These are phyloP conservation scores for Suncus etruscus DNA, from an alignment of 2,113 vertebrate genomes.

Conservation along the genomic window DNA sequence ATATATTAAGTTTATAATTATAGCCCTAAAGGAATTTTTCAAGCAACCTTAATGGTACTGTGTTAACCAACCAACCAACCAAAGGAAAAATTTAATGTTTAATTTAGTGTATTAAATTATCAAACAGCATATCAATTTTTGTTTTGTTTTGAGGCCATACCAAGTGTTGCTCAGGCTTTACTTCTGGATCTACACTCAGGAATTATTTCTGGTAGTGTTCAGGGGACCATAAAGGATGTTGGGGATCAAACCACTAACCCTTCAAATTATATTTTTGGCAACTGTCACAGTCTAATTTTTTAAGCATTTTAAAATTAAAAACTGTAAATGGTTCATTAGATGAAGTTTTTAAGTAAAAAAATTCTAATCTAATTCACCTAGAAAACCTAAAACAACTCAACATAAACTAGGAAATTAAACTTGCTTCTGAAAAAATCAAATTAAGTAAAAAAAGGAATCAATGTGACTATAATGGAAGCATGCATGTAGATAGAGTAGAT, in stretches of 20 bases:
- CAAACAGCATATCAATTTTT: conserved; percentile 77
- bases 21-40: conserved; percentile 58
- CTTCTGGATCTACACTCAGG: no score
- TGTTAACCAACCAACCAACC: conserved; percentile 67
- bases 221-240: no score
- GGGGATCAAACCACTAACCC: no score
- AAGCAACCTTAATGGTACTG: conserved; percentile 65
- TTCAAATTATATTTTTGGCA: conserved; percentile 56
- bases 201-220: no score
- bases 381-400: conserved; percentile 62
- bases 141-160: not conserved
- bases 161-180: no score
- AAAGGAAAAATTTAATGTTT: conserved; percentile 78
- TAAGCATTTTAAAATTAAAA: conserved; percentile 58
- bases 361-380: conserved; percentile 66
- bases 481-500: not conserved
- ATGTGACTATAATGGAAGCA: not conserved
- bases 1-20: conserved; percentile 70
- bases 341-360: conserved; percentile 71
- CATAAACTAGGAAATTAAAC: conserved; percentile 39
- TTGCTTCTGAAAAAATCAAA: conserved; percentile 59
- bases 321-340: conserved; percentile 71
- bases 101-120: conserved; percentile 78
- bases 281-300: conserved; percentile 76
- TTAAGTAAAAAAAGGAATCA: conserved; percentile 51